A percentile compares a stretch with the other conserved stretches of the same genome.
These are phyloP conservation scores for Enteromius afrohamiltoni DNA, from an alignment of 2,797 vertebrate genomes.

Conservation along the genomic window DNA sequence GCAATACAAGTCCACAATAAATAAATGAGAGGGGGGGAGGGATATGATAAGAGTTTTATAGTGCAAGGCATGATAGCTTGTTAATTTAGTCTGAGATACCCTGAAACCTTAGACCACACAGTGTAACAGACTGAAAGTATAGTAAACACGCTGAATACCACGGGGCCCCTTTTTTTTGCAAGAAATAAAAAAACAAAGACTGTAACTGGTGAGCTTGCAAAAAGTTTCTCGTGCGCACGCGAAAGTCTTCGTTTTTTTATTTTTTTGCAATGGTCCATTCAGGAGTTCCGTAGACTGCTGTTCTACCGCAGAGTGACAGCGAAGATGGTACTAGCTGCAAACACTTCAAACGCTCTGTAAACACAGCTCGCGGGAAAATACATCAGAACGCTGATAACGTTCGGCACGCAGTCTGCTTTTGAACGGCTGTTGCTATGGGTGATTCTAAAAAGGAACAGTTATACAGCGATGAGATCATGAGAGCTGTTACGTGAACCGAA, in stretches of 20 bases:
- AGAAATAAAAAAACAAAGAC: no score
- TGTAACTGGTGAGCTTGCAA: no score
- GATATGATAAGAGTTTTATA: no score
- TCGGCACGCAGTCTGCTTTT: not conserved
- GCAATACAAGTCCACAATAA: not conserved
- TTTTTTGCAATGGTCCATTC: no score
- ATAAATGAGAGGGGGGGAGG: no score
- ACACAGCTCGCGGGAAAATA: not conserved
- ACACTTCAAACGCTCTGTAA: not conserved
- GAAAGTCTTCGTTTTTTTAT: no score
- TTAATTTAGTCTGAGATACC: not conserved
- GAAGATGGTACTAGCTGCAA: not conserved
- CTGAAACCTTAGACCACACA: not conserved
- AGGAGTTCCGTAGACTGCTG: not conserved
- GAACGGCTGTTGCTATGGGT: not conserved
- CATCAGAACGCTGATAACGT: not conserved
- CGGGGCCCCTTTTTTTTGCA: no score
- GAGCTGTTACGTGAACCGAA: not conserved
- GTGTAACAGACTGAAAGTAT: constrained; percentile 4
- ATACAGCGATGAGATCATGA: not conserved
- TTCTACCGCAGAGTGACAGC: not conserved
- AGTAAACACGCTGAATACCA: not conserved
- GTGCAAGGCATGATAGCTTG: not conserved
- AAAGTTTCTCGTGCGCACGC: no score
- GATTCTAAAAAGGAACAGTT: not conserved